Conservation (phyloP, 92 coral and sea anemone species). For the Anthopleura xanthogrammica region DNA sequence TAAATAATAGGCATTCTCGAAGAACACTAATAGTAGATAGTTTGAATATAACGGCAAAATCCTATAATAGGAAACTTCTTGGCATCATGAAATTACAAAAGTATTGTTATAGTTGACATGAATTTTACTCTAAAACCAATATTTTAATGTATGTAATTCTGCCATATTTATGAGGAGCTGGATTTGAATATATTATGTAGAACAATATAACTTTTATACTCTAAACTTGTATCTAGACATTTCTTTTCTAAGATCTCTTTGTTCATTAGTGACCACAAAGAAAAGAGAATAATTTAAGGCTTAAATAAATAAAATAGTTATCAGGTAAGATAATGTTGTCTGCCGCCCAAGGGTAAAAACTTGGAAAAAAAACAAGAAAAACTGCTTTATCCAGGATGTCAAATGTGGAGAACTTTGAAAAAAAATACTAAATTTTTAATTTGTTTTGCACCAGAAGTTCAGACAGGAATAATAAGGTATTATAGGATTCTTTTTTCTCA, state of each 20-base stretch:
- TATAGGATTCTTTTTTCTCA: neutral
- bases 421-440: neutral
- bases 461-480: no score
- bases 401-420: neutral
- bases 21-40: no score
- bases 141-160: no score
- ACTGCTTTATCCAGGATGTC: neutral
- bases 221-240: neutral
- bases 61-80: no score
- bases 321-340: neutral
- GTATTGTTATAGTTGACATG: no score
- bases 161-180: no score
- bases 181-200: no score
- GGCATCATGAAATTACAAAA: no score
- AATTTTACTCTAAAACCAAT: no score
- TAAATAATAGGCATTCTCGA: no score
- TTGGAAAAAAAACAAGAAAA: neutral
- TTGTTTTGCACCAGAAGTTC: neutral
- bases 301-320: neutral
- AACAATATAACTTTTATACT: no score
- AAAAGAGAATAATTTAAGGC: neutral
- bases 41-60: no score
- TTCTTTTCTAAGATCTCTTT: neutral
- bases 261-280: neutral
- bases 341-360: neutral